These are phyloP conservation scores for Lypha dubia DNA, from an alignment of 2,888 invertebrate species.

Conservation along the genomic window DNA sequence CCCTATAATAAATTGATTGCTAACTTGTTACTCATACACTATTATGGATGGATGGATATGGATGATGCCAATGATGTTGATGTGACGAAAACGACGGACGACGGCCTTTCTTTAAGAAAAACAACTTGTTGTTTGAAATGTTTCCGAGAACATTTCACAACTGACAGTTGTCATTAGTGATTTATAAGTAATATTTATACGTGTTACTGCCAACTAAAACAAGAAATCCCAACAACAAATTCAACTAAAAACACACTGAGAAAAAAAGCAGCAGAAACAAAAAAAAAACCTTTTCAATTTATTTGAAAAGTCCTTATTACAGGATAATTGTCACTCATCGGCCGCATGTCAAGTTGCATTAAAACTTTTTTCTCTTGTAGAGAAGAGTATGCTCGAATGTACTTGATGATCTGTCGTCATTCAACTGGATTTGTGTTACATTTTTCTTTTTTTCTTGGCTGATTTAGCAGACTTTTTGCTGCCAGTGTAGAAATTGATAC, in stretches of 20 bases:
- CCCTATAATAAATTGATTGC: conserved; percentile 61
- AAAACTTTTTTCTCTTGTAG: no score
- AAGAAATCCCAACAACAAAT: conserved; percentile 51
- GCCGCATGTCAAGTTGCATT: neutral
- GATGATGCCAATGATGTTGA: conserved; percentile 24
- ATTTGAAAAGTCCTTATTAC: neutral
- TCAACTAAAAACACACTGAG: conserved; percentile 46
- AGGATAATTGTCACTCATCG: neutral
- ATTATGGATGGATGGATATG: conserved; percentile 11
- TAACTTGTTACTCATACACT: conserved; percentile 52
- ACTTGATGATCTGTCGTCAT: neutral
- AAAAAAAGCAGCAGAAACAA: neutral
- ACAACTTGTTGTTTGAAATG: conserved; percentile 71
- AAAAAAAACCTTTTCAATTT: neutral
- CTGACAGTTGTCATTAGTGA: conserved; percentile 74
- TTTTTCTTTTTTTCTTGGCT: neutral
- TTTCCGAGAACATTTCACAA: conserved; percentile 72
- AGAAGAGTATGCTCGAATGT: no score
- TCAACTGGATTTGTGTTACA: neutral
- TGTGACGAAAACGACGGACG: conserved; percentile 30
- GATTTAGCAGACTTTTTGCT: neutral
- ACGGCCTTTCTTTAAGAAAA: conserved; percentile 69
- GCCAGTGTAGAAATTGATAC: conserved; percentile 63
- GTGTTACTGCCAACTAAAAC: conserved; percentile 66
- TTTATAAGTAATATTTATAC: conserved; percentile 75